These are phyloP conservation scores for Gymnobelideus leadbeateri DNA, from an alignment of 2,113 vertebrate genomes.

Conservation along the genomic window DNA sequence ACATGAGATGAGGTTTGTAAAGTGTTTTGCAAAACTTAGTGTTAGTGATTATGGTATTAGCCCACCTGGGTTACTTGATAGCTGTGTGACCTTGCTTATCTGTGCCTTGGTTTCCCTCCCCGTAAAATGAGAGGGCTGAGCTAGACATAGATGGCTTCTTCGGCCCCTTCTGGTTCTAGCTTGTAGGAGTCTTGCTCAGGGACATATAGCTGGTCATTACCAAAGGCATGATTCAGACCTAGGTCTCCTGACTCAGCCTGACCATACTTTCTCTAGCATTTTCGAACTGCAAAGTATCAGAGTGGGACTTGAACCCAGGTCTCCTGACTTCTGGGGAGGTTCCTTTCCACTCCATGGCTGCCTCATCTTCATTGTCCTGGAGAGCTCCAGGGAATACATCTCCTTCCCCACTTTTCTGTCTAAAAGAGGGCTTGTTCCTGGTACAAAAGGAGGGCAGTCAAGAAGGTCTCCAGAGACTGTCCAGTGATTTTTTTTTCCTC, in stretches of 20 bases:
- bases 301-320: background rate
- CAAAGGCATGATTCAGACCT: too few species aligned
- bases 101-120: background rate
- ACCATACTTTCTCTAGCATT: background rate
- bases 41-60: background rate
- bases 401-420: background rate
- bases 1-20: too few species aligned
- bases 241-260: background rate
- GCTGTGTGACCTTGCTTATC: background rate
- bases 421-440: background rate
- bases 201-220: too few species aligned
- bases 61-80: background rate
- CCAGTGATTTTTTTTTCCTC: background rate
- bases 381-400: background rate
- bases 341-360: background rate
- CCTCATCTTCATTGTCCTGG: too few species aligned
- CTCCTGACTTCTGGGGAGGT: background rate
- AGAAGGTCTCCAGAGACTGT: slow-evolving; percentile 22
- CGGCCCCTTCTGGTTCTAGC: too few species aligned
- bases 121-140: background rate
- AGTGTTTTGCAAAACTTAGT: background rate
- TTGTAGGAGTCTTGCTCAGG: too few species aligned
- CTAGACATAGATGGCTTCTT: background rate
- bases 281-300: background rate
- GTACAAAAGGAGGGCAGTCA: background rate